Evolutionary conservation across 2,888 invertebrate species (phyloP).

Genomic region (Clepsis dumicolana): DNA sequence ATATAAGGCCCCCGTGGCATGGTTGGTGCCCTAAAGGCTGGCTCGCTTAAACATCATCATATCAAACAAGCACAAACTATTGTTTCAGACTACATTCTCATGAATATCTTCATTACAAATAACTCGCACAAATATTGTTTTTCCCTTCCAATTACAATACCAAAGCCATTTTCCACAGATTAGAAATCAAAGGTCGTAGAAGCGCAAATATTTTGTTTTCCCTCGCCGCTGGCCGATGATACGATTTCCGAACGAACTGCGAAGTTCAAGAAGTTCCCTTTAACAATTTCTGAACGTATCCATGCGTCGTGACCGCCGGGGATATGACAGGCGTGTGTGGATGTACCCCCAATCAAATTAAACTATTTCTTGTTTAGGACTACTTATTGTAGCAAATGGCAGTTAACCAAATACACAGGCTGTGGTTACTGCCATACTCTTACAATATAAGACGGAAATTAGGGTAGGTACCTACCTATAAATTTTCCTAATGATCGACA

Average conservation of each 20-base stretch:
- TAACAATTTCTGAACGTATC: slow-evolving; percentile 62
- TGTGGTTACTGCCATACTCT: too few species aligned
- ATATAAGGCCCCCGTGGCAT: too few species aligned
- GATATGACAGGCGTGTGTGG: slow-evolving; percentile 43
- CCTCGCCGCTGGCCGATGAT: slow-evolving; percentile 45
- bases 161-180: slow-evolving; percentile 40
- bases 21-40: too few species aligned
- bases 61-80: background rate
- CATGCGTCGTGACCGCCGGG: slow-evolving; percentile 52
- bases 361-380: too few species aligned
- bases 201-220: slow-evolving; percentile 48
- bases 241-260: slow-evolving; percentile 56
- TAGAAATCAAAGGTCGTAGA: slow-evolving; percentile 48
- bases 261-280: slow-evolving; percentile 62
- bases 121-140: slow-evolving; percentile 16
- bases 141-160: slow-evolving; percentile 40
- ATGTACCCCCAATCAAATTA: slow-evolving; percentile 41
- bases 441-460: too few species aligned
- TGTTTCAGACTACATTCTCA: slow-evolving; percentile 8
- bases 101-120: slow-evolving; percentile 11
- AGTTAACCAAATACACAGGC: too few species aligned
- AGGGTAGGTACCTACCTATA: too few species aligned
- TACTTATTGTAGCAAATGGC: too few species aligned
- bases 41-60: background rate
- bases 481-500: too few species aligned